Percentiles rank a stretch among this genome's conserved stretches.
Conservation (phyloP, 2,113 vertebrate genomes). For the Tupaia tana region DNA sequence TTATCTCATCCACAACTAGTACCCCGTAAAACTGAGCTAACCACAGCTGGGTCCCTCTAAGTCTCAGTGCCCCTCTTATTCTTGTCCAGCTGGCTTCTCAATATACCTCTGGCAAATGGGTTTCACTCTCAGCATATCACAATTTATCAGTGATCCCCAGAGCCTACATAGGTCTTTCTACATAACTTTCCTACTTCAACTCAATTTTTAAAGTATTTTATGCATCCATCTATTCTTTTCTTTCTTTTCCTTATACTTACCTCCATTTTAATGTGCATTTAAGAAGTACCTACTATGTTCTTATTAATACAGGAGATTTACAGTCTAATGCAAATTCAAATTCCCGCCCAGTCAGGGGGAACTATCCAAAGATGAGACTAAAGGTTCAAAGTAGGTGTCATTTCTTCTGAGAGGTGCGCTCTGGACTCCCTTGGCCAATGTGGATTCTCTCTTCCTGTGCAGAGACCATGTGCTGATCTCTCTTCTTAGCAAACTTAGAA, state of each 20-base stretch:
- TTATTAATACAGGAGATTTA: background rate
- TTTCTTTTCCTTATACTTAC: background rate
- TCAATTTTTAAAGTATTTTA: background rate
- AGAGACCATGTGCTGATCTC: background rate
- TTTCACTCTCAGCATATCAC: background rate
- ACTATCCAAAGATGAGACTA: background rate
- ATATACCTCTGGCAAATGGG: background rate
- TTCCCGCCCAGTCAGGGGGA: background rate
- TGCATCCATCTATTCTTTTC: too few species aligned
- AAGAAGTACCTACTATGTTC: background rate
- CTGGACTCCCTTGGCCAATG: background rate
- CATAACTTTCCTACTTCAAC: background rate
- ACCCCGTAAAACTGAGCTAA: background rate
- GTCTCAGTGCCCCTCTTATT: background rate
- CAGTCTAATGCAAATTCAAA: background rate
- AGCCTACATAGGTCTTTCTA: background rate
- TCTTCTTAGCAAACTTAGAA: background rate
- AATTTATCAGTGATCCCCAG: background rate
- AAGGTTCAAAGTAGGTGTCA: background rate
- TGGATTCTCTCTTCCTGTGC: background rate
- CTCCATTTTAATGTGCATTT: constrained; percentile 6
- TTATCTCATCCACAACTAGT: background rate
- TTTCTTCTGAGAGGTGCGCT: background rate
- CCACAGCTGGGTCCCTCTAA: background rate
- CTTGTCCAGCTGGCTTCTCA: background rate